A percentile compares a stretch with the other conserved stretches of the same genome.
phyloP scores from a whole-genome alignment of 92 coral and sea anemone species.

The Actinostola sp. region DNA sequence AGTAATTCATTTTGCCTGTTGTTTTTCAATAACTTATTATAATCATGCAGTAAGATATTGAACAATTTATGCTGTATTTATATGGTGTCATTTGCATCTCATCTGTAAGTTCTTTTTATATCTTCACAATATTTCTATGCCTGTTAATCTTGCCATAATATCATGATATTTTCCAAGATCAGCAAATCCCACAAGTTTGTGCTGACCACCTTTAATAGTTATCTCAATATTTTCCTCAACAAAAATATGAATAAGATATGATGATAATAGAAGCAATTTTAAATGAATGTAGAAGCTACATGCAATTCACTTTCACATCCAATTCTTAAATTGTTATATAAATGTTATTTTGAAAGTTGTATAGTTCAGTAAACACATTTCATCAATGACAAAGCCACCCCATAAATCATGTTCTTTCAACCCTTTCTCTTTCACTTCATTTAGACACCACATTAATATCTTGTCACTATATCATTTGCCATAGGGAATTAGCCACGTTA shows the following conservation, averaged over 20 bases:
- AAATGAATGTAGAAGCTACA: no score
- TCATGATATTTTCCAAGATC: conserved; percentile 31
- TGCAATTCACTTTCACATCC: no score
- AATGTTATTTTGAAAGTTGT: no score
- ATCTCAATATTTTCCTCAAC: conserved; percentile 35
- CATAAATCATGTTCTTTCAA: conserved; percentile 21
- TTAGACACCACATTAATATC: conserved; percentile 26
- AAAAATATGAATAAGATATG: no score
- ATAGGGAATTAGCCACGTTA: conserved; percentile 26
- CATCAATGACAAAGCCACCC: conserved; percentile 47
- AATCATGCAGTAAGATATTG: no score
- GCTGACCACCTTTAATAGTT: conserved; percentile 23
- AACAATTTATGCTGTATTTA: no score
- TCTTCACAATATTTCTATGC: background rate
- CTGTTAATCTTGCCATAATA: conserved; percentile 3
- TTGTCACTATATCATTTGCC: conserved; percentile 15
- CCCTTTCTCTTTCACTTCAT: conserved; percentile 15
- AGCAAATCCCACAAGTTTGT: conserved; percentile 36
- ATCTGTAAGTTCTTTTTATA: background rate
- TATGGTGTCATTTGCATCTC: background rate
- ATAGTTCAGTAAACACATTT: conserved; percentile 11
- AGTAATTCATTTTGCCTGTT: no score
- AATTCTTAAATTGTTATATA: no score
- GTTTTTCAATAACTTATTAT: no score
- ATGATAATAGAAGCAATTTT: no score